phyloP scores from a whole-genome alignment of 2,113 vertebrate species.

The Bungarus multicinctus region DNA sequence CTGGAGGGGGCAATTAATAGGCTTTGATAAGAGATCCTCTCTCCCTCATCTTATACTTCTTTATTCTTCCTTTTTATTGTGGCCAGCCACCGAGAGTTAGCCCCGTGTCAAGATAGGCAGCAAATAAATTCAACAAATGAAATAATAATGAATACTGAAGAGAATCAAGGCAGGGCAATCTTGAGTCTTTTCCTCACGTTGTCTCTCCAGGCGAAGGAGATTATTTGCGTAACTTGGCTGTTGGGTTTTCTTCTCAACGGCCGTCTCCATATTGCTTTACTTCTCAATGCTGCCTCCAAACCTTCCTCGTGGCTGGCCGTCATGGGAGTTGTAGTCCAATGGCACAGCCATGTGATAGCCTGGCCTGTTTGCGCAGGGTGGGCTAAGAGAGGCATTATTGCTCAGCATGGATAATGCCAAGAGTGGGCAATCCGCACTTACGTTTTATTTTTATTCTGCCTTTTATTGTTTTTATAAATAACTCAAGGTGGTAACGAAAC shows the following conservation, averaged over 20 bases:
- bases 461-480: neutral
- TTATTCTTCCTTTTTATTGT: neutral
- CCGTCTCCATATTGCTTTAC: neutral
- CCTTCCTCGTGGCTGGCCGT: neutral
- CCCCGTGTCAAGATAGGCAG: neutral
- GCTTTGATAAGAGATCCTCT: neutral
- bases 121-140: neutral
- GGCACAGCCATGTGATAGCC: neutral
- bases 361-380: neutral
- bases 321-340: neutral
- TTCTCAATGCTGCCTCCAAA: neutral
- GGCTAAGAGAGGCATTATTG: neutral
- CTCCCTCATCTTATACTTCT: neutral
- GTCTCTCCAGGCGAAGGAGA: neutral
- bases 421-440: neutral
- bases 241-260: neutral
- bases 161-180: neutral
- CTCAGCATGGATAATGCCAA: neutral
- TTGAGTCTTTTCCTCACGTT: neutral
- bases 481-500: neutral
- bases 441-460: neutral
- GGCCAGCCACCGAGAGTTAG: neutral
- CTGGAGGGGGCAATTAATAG: neutral
- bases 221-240: neutral
- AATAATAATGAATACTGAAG: neutral